A percentile compares a stretch with the other conserved stretches of the same genome.
These are phyloP conservation scores for Martes martes DNA, from an alignment of 2,113 vertebrate species.

Conservation along the genomic window DNA sequence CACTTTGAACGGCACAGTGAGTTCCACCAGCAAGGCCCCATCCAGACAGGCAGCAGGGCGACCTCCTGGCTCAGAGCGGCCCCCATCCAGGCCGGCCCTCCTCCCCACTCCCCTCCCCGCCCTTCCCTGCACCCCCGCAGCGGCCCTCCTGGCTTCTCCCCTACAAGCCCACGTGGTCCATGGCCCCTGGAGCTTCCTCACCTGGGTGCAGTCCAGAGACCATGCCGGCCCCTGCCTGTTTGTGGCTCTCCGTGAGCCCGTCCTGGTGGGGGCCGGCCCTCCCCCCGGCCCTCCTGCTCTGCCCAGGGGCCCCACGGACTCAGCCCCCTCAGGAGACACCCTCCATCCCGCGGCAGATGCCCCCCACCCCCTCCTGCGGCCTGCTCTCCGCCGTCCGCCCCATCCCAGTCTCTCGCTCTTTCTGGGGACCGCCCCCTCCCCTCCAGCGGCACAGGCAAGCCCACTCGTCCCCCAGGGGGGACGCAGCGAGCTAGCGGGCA, in stretches of 20 bases:
- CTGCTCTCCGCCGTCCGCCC: neutral
- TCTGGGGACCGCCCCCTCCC: neutral
- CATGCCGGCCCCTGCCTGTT: neutral
- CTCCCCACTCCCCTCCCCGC: neutral
- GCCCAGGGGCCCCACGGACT: neutral
- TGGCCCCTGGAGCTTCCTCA: neutral
- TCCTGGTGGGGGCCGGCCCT: neutral
- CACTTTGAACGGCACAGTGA: neutral
- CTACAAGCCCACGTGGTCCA: neutral
- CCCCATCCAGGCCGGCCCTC: neutral
- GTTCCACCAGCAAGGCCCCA: neutral
- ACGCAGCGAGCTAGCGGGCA: neutral
- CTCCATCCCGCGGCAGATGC: neutral
- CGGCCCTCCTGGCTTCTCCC: neutral
- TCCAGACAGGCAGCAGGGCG: neutral
- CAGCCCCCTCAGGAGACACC: neutral
- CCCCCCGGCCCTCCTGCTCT: neutral
- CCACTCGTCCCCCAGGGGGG: neutral
- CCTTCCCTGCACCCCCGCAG: neutral
- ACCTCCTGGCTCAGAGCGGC: neutral
- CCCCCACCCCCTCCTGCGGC: neutral
- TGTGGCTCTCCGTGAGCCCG: neutral
- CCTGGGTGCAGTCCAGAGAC: neutral
- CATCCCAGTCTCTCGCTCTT: neutral
- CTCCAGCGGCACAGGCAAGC: neutral